These are phyloP conservation scores for Lithophane semibrunnea DNA, from an alignment of 2,888 invertebrate genomes.

Conservation along the genomic window DNA sequence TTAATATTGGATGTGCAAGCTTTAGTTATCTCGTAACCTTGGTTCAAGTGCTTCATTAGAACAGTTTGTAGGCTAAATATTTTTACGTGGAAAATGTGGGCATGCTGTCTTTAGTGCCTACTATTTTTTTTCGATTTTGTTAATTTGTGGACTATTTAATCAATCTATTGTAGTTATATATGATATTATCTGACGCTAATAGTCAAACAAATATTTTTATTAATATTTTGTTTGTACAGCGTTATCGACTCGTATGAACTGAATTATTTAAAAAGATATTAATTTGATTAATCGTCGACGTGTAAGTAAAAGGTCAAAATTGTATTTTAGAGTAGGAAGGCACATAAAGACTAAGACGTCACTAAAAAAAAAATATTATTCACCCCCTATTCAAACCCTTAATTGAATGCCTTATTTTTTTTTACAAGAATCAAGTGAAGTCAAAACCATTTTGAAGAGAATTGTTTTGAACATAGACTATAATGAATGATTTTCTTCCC, in stretches of 20 bases:
- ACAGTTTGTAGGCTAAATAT: slow-evolving; percentile 31
- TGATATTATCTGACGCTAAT: slow-evolving; percentile 3
- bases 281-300: too few species aligned
- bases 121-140: slow-evolving; percentile 8
- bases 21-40: slow-evolving; percentile 67
- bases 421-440: background rate
- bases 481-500: background rate
- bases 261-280: too few species aligned
- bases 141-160: slow-evolving; percentile 10
- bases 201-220: background rate
- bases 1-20: slow-evolving; percentile 73
- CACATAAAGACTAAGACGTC: too few species aligned
- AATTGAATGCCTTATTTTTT: too few species aligned
- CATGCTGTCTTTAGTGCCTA: background rate
- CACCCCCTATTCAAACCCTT: too few species aligned
- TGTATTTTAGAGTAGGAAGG: too few species aligned
- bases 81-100: slow-evolving; percentile 22
- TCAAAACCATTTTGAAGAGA: background rate
- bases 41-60: slow-evolving; percentile 59
- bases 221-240: background rate
- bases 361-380: too few species aligned
- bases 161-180: slow-evolving; percentile 10
- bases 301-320: too few species aligned
- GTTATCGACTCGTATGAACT: too few species aligned
- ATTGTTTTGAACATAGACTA: background rate